phyloP scores from a whole-genome alignment of 2,888 invertebrate genomes.

The Diogma glabrata region DNA sequence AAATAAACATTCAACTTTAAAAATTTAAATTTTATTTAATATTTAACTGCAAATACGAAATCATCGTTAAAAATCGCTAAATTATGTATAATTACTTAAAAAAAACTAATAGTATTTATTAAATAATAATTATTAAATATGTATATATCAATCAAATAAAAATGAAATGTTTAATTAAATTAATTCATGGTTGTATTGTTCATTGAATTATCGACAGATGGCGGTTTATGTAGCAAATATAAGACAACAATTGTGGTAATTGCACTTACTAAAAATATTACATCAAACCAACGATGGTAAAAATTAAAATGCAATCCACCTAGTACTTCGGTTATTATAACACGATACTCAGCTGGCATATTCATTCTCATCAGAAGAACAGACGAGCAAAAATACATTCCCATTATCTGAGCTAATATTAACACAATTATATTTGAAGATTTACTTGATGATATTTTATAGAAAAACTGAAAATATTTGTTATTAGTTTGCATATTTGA shows the following conservation, averaged over 20 bases:
- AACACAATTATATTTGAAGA: constrained; percentile 97
- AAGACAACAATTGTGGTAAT: constrained; percentile 89
- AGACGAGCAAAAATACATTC: constrained; percentile 98
- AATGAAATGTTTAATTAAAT: background rate
- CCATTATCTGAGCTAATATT: constrained; percentile 96
- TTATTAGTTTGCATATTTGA: constrained; percentile 41
- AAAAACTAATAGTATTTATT: background rate
- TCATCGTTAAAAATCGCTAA: too few species aligned
- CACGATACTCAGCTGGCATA: constrained; percentile 94
- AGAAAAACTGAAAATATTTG: too few species aligned
- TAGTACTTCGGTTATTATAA: constrained; percentile 73
- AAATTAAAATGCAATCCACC: constrained; percentile 98
- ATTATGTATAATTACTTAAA: too few species aligned
- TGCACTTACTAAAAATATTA: constrained; percentile 95
- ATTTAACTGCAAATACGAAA: too few species aligned
- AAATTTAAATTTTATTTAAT: too few species aligned
- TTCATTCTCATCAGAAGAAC: constrained; percentile 98
- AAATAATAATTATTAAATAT: background rate
- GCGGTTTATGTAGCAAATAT: constrained; percentile 88
- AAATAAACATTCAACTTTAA: too few species aligned
- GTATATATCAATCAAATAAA: constrained; percentile 7
- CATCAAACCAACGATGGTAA: constrained; percentile 99
- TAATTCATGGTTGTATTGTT: constrained; percentile 17
- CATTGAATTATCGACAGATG: constrained; percentile 38
- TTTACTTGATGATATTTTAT: constrained; percentile 96